A percentile compares a stretch with the other conserved stretches of the same genome.
Evolutionary conservation across 2,797 vertebrate species (phyloP).

Genomic region (Epinephelus malabaricus): DNA sequence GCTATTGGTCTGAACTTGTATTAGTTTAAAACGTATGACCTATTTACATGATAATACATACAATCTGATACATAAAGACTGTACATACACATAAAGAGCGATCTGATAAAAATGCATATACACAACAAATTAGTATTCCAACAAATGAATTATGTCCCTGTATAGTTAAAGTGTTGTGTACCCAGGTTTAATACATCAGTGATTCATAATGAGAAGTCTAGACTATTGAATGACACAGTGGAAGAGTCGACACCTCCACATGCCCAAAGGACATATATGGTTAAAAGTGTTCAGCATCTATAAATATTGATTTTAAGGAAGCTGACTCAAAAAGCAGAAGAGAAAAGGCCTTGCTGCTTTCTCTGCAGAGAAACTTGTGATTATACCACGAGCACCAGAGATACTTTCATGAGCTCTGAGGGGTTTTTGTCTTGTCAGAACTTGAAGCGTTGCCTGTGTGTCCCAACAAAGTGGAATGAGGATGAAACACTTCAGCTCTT

Average conservation of each 20-base stretch:
- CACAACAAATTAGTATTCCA: not conserved
- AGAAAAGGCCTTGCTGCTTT: not conserved
- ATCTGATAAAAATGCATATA: conserved; percentile 5
- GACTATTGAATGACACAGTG: conserved; percentile 1
- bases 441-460: conserved; percentile 51
- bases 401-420: conserved; percentile 25
- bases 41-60: too few species aligned
- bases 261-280: conserved; percentile 4
- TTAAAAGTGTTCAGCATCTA: not conserved
- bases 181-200: not conserved
- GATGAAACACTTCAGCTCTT: conserved; percentile 34
- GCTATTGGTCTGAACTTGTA: not conserved
- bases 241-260: not conserved
- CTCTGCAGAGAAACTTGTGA: not conserved
- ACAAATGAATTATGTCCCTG: not conserved
- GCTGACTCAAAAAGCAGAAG: conserved; percentile 37
- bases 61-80: too few species aligned
- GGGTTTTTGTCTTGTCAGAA: conserved; percentile 66
- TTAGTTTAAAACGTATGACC: not conserved
- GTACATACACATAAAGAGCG: not conserved
- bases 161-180: not conserved
- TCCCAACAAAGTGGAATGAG: conserved; percentile 51
- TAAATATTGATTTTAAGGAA: conserved; percentile 19
- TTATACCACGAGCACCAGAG: conserved; percentile 10
- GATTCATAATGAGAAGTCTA: conserved; percentile 12